Evolutionary conservation across 2,888 invertebrate genomes (phyloP).

Genomic region (Tanypteryx hageni): DNA sequence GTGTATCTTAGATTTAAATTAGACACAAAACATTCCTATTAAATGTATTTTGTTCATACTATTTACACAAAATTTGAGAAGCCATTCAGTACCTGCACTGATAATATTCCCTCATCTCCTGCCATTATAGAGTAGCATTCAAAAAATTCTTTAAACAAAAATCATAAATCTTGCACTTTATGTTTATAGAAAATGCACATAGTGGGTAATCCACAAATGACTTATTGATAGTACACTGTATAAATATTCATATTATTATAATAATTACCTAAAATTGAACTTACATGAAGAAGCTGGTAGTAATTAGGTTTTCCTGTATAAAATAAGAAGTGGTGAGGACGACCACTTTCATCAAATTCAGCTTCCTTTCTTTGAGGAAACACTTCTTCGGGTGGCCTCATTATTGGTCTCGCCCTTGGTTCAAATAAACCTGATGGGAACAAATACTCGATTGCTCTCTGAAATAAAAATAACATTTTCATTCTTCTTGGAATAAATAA

Average conservation of each 20-base stretch:
- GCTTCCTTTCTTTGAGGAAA: constrained; percentile 90
- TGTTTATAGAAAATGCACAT: neutral
- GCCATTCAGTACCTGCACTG: too few species aligned
- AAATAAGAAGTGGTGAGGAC: constrained; percentile 94
- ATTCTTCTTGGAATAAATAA: too few species aligned
- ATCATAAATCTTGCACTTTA: constrained; percentile 17
- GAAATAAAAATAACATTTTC: constrained; percentile 70
- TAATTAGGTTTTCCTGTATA: constrained; percentile 94
- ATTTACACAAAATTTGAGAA: too few species aligned
- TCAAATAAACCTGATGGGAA: constrained; percentile 96
- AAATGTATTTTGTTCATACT: too few species aligned
- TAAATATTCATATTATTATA: neutral
- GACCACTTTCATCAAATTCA: constrained; percentile 92
- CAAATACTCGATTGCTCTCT: constrained; percentile 94
- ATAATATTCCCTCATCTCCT: too few species aligned
- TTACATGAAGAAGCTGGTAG: constrained; percentile 88
- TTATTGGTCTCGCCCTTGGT: constrained; percentile 88
- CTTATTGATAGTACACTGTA: neutral
- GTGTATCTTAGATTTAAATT: too few species aligned
- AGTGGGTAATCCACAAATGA: neutral
- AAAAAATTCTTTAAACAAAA: constrained; percentile 55
- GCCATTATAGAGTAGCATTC: neutral
- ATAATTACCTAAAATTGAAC: constrained; percentile 70
- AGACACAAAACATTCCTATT: too few species aligned
- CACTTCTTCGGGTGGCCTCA: constrained; percentile 93